Evolutionary conservation across 2,797 vertebrate genomes (phyloP).

Genomic region (Chanos chanos): DNA sequence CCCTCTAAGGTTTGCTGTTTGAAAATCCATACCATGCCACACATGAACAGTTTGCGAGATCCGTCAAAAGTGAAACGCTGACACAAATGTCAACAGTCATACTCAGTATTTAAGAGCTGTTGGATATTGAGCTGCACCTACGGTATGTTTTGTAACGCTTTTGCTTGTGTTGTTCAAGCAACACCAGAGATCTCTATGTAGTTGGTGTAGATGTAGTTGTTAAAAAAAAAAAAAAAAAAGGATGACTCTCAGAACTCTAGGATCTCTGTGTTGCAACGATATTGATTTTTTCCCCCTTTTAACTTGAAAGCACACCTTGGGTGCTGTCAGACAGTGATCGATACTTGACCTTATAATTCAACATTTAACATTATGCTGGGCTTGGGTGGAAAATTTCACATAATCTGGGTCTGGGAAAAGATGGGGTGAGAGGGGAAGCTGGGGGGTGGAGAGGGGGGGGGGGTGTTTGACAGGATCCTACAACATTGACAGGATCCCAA

Average conservation of each 20-base stretch:
- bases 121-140: too few relatives aligned
- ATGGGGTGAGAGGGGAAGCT: not conserved
- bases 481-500: too few relatives aligned
- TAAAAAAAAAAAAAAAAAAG: not conserved
- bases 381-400: conserved; percentile 18
- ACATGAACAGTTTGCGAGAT: too few relatives aligned
- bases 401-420: not conserved
- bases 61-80: too few relatives aligned
- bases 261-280: not conserved
- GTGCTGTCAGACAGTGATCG: conserved; percentile 32
- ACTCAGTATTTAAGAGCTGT: too few relatives aligned
- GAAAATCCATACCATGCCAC: too few relatives aligned
- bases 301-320: conserved; percentile 40
- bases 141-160: too few relatives aligned
- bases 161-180: not conserved
- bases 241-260: not conserved
- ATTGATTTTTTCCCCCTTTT: conserved; percentile 16
- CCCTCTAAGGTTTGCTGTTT: too few relatives aligned
- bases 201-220: not conserved
- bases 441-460: not conserved
- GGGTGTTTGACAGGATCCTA: not conserved
- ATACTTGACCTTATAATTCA: conserved; percentile 45
- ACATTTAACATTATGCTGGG: conserved; percentile 26
- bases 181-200: not conserved
- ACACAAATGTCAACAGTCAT: too few relatives aligned